Percentiles rank a stretch among this genome's conserved stretches.
Evolutionary conservation across 2,113 vertebrate genomes (phyloP).

Genomic region (Diadophis punctatus): DNA sequence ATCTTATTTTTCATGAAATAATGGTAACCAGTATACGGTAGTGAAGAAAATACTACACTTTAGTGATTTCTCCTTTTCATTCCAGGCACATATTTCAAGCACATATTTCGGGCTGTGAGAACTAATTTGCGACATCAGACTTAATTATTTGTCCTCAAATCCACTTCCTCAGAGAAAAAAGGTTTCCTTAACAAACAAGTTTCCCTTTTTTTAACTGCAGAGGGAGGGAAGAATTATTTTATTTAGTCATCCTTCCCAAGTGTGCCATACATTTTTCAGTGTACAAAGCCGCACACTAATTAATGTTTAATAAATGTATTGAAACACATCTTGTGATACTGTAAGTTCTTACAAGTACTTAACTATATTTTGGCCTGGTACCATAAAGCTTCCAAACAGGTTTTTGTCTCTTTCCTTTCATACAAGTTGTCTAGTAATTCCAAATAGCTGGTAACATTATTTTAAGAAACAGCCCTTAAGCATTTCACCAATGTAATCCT

Average conservation of each 20-base stretch:
- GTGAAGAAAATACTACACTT: neutral
- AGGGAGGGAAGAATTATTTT: neutral
- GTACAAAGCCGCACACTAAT: neutral
- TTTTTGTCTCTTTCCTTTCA: neutral
- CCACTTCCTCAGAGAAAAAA: neutral
- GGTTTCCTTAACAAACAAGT: neutral
- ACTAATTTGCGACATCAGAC: neutral
- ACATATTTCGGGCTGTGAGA: neutral
- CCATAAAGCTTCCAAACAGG: neutral
- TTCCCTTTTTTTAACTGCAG: neutral
- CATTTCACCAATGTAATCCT: neutral
- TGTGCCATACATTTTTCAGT: neutral
- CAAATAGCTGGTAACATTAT: constrained; percentile 17
- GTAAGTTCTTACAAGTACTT: neutral
- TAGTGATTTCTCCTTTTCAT: neutral
- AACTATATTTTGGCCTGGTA: neutral
- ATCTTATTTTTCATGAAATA: neutral
- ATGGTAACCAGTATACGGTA: neutral
- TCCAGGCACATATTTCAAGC: neutral
- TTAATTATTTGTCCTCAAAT: neutral
- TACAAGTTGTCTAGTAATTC: neutral
- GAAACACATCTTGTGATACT: neutral
- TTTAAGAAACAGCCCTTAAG: neutral
- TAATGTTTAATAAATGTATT: neutral
- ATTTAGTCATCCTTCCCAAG: neutral